Base-by-base conservation (phyloP, 1,140 invertebrate species). In the Anthonomus grandis region DNA sequence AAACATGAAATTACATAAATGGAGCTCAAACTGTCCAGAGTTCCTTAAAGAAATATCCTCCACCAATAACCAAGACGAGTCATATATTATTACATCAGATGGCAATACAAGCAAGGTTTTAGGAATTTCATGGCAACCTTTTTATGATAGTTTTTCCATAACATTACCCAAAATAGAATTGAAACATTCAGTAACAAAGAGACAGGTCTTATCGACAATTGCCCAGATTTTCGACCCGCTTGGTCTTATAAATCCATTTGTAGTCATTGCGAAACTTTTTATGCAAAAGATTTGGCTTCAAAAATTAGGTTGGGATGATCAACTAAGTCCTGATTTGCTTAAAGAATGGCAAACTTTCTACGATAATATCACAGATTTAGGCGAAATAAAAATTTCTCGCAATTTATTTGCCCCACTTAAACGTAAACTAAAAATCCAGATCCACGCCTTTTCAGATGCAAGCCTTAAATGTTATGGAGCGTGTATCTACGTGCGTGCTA, bases 231-330 rank as follows among this genome's bases (percentile, higher is more conserved):
- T 44, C 21, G 59, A 59, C 36, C 57, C 57, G 1, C 10, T 59
- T 10, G 58, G 58, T 0, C 45, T 55, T 6, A 21, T 49, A 21
- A 31, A 18, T 31, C 51, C 50, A 17, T 2, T 60, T 8, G 34
- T 49, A 13, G 25, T 60, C 6, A 44, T 6, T 4, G 58, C 34
- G 12, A 60, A 60, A 42, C 25, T 60, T 5, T 10, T 59, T 6
- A 59, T 59, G 57, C 48, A 59, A 39, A 59, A 52, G 18, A 36
- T 59, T 6, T 59, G 57, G 41, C 1, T 24, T 21, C 8, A 12
- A 5, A 51, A 59, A 52, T 17, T 59, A 12, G 39, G 46, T 13
- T 59, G 57, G 57, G 57, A 59, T 55, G n/a, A n/a, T n/a, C n/a
- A n/a, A n/a, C n/a, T n/a, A n/a, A n/a, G 34, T 12, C 15, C 12